Percentiles rank a stretch among this genome's conserved stretches.
Conservation (phyloP, 2,113 vertebrate species). For the Crotalus viridis region DNA sequence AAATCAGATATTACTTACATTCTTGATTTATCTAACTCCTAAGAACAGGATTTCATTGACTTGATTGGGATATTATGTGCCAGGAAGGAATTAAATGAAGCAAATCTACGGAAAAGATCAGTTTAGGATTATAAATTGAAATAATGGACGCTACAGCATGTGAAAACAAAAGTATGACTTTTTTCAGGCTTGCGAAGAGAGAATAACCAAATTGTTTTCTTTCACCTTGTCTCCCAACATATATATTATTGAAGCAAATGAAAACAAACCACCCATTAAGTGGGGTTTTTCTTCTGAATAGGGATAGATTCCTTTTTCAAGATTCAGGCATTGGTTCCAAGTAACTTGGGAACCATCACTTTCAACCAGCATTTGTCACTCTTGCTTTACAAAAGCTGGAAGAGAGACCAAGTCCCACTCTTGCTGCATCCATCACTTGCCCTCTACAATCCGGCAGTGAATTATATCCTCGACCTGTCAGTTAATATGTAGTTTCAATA, state of each 20-base stretch:
- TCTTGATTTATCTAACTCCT: background rate
- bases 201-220: background rate
- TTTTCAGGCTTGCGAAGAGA: background rate
- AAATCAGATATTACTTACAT: background rate
- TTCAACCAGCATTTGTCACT: background rate
- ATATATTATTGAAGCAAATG: background rate
- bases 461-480: background rate
- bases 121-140: background rate
- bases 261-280: background rate
- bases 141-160: background rate
- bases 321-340: background rate
- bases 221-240: background rate
- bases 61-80: background rate
- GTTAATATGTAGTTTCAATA: background rate
- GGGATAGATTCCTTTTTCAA: background rate
- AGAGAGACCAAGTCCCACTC: background rate
- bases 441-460: background rate
- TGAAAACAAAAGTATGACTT: background rate
- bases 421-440: background rate
- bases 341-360: background rate
- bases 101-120: background rate
- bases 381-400: background rate
- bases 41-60: background rate
- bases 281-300: background rate
- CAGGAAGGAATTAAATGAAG: background rate